A percentile compares a stretch with the other conserved stretches of the same genome.
Evolutionary conservation across 2,888 invertebrate species (phyloP).

Genomic region (Dorcus hopei): DNA sequence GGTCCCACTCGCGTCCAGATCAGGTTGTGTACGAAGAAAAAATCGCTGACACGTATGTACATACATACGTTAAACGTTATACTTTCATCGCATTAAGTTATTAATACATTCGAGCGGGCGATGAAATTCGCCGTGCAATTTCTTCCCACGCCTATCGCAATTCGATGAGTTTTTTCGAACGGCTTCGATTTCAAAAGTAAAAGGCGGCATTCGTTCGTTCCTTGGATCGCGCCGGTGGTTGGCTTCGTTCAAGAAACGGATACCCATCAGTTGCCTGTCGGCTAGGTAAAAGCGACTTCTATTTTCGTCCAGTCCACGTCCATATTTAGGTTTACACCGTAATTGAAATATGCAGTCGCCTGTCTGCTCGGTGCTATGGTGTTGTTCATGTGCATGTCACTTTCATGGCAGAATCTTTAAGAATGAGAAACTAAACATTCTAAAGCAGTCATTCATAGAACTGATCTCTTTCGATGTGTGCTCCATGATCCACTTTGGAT

Average conservation of each 20-base stretch:
- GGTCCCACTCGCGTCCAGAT: slow-evolving; percentile 14
- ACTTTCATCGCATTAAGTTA: slow-evolving; percentile 14
- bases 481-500: no score
- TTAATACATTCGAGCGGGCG: slow-evolving; percentile 11
- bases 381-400: no score
- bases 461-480: no score
- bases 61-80: slow-evolving; percentile 9
- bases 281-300: not conserved
- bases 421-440: no score
- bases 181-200: slow-evolving; percentile 25
- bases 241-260: slow-evolving; percentile 27
- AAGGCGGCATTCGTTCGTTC: slow-evolving; percentile 22
- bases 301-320: not conserved
- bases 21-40: slow-evolving; percentile 7
- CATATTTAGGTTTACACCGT: not conserved
- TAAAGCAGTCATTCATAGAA: no score
- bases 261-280: slow-evolving; percentile 18
- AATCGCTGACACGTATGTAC: slow-evolving; percentile 11
- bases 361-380: no score
- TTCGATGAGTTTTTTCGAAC: slow-evolving; percentile 4
- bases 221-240: slow-evolving; percentile 11
- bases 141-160: slow-evolving; percentile 14
- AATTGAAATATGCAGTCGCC: not conserved
- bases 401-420: no score
- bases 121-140: slow-evolving; percentile 14